Conservation (phyloP, 2,113 vertebrate species). For the Colossoma macropomum region DNA sequence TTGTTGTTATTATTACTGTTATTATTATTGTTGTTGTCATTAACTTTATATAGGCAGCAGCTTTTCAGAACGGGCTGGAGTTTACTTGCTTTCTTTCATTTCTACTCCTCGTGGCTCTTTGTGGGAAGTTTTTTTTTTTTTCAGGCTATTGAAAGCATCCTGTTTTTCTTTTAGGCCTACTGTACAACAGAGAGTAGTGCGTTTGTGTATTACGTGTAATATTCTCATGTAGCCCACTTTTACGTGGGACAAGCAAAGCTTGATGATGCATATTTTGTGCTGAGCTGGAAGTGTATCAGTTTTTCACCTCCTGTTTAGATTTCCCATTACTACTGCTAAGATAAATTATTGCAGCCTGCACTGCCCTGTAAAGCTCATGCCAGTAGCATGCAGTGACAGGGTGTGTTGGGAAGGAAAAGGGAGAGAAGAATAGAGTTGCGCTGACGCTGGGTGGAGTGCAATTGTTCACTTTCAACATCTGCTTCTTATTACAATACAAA, state of each 20-base stretch:
- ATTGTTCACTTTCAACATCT: not conserved
- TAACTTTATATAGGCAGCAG: too few relatives aligned
- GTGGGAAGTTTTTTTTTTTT: too few relatives aligned
- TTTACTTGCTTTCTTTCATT: too few relatives aligned
- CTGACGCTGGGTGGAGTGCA: not conserved
- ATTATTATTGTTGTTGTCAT: too few relatives aligned
- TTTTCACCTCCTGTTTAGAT: not conserved
- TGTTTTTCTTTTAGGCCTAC: too few relatives aligned
- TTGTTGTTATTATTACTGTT: too few relatives aligned
- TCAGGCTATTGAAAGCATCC: too few relatives aligned
- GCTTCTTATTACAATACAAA: slow-evolving; percentile 1
- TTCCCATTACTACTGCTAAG: not conserved
- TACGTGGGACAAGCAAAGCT: not conserved
- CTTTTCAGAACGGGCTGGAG: too few relatives aligned
- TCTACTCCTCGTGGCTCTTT: too few relatives aligned
- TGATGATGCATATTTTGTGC: not conserved
- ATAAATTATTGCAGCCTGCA: not conserved
- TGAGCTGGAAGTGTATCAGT: not conserved
- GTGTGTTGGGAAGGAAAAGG: not conserved
- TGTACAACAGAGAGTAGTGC: not conserved
- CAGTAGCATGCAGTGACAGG: not conserved
- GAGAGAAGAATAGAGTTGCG: not conserved
- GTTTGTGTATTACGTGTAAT: not conserved
- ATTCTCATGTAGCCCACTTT: not conserved
- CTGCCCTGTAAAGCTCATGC: not conserved